Conservation (phyloP, 2,888 invertebrate genomes). For the Cerastis leucographa region DNA sequence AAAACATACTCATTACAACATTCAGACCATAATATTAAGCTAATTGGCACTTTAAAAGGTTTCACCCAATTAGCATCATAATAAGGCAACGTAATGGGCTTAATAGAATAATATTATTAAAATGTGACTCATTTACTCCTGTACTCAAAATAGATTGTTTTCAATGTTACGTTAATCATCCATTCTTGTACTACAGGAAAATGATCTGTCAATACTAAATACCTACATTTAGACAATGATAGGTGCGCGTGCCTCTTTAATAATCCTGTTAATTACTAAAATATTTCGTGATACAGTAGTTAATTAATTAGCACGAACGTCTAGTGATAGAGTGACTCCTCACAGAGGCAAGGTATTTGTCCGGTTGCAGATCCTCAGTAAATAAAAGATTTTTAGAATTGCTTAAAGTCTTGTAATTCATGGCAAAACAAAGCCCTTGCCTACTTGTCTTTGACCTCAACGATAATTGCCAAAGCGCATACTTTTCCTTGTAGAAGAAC, state of each 20-base stretch:
- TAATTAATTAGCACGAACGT: not conserved
- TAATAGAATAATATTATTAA: conserved; percentile 39
- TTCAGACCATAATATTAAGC: conserved; percentile 13
- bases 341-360: not conserved
- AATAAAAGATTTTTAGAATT: not conserved
- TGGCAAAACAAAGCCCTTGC: not conserved
- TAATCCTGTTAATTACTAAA: not conserved
- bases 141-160: conserved; percentile 35
- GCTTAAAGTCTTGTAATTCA: not conserved
- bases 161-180: conserved; percentile 5
- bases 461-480: not conserved
- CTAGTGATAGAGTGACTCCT: not conserved
- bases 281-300: not conserved
- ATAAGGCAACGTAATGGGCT: conserved; percentile 46
- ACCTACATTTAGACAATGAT: not conserved
- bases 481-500: conserved; percentile 4
- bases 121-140: conserved; percentile 28
- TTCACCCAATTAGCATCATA: conserved; percentile 54
- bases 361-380: not conserved
- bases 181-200: conserved; percentile 53
- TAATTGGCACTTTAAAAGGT: conserved; percentile 42
- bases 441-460: not conserved
- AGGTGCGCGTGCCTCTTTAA: not conserved
- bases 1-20: conserved; percentile 6
- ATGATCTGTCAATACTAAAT: conserved; percentile 12